Evolutionary conservation across 2,113 vertebrate species (phyloP), one percentile per base, ranked within the genome.

Genomic region (Triplophysa siluroides): DNA sequence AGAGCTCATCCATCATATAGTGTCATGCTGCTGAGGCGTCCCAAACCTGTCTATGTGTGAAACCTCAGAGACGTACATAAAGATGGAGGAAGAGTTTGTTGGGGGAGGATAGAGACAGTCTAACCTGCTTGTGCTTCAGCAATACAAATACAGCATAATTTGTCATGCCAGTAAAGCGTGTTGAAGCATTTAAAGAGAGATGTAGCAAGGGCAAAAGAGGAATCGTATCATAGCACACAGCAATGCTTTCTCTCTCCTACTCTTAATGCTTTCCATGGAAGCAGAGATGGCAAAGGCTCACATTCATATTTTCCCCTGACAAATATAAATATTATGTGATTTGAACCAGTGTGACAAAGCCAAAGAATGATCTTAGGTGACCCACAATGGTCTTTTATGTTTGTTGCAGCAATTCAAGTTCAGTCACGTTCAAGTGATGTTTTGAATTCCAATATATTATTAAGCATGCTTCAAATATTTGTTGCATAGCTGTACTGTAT

Each of bases 1-100:
- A 82, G 52, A 84, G 83, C 71, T 78, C 77, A 82, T 82, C 77
- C 66, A 82, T 84, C 83, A 84, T 72, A 72, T 75, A 47, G 71
- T 67, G 78, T 82, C 81, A 79, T 81, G 76, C 83, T 79, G 76
- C 58, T 79, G 61, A 64, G 33, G 74, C 64, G 52, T 79, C 70
- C 69, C 75, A 63, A 79, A 78, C 62, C 61, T 74, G 80, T 63
- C 64, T 60, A 58, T 81, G 73, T 83, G 54, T 78, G 81, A 66
- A 43, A 66, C 23, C 23, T 45, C 54, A 1, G 19, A 65, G 45
- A 43, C 18, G 14, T 60, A 65, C 62, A 47, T 64, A 33, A 33
- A 56, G 67, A 71, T 76, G 60, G 80, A 82, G 78, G 83, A 58
- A 77, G 71, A 82, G 74, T 82, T 61, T 79, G 78, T 73, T 63